Evolutionary conservation across 2,113 vertebrate genomes (phyloP), one percentile per base, ranked within the genome.

Genomic region (Capricornis sumatraensis): DNA sequence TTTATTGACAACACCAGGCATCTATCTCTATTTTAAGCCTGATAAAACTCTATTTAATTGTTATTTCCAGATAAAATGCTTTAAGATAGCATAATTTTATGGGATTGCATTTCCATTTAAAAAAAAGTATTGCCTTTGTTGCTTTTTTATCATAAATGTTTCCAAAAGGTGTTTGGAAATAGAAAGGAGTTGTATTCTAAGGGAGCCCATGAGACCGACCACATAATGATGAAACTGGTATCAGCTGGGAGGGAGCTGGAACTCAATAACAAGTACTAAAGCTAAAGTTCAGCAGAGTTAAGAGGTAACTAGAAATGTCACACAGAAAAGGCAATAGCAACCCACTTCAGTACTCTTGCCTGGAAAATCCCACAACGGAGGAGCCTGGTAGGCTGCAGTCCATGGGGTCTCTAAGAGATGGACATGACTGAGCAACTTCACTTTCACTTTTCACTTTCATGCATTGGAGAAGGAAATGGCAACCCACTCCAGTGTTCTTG

Each of bases 41-140:
- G 23, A 40, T 27, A 64, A 96, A 93, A 52, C 74, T 90, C 79
- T 88, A 40, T 76, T 97, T 95, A 67, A 93, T 97, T 97, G 62
- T 81, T 93, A 30, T 91, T 92, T 92, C 58, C 25, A 71, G 53
- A 92, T 95, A 76, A 76, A 94, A 85, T 89, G 15, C 53, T 71
- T 47, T 82, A 87, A 74, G 7, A 76, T 81, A 95, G 52, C 90
- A 16, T 55, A 87, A 67, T 58, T 23, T 89, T 62, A 81, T n/a
- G 11, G 19, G 12, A 81, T 89, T 33, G 36, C 36, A 33, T 95
- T 89, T 95, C 40, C 25, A 81, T 14, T 33, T 1, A n/a, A 82
- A 52, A 50, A 52, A 87, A 95, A 85, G 15, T 33, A 91, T 33
- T 43, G 21, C 17, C 50, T 97, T 85, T 85, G 25, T 76, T 57